Evolutionary conservation across 2,888 invertebrate genomes (phyloP).

Genomic region (Agelastica alni): DNA sequence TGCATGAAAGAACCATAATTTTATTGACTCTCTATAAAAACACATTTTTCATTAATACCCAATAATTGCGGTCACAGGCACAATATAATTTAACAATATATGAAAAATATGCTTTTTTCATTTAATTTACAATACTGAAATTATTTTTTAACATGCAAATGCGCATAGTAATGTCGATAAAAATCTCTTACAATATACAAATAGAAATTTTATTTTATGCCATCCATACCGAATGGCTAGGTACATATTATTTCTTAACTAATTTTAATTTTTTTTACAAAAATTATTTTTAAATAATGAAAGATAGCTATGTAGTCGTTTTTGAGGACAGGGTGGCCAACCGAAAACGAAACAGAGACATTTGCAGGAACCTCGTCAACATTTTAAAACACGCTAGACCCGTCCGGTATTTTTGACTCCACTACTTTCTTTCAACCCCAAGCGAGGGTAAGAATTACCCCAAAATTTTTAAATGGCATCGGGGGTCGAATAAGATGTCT

Average conservation of each 20-base stretch:
- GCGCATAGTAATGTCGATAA: neutral
- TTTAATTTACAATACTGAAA: conserved; percentile 14
- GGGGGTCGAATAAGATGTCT: too few relatives aligned
- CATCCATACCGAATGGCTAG: too few relatives aligned
- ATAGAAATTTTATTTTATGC: neutral
- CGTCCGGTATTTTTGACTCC: too few relatives aligned
- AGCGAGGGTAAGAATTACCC: too few relatives aligned
- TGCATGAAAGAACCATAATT: too few relatives aligned
- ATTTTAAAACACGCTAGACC: too few relatives aligned
- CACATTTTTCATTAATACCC: conserved; percentile 1
- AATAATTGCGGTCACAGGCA: conserved; percentile 9
- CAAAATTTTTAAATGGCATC: too few relatives aligned
- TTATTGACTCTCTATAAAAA: neutral
- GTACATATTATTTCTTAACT: too few relatives aligned
- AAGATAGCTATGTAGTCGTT: conserved; percentile 1
- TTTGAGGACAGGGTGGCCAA: too few relatives aligned
- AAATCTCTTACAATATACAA: neutral
- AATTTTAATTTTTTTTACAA: conserved; percentile 3
- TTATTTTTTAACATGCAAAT: neutral
- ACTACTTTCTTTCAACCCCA: too few relatives aligned
- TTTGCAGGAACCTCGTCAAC: too few relatives aligned
- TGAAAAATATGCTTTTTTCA: conserved; percentile 15
- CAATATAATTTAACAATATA: conserved; percentile 11
- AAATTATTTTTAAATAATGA: conserved; percentile 1
- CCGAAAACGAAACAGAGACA: too few relatives aligned